A percentile compares a stretch with the other conserved stretches of the same genome.
These are phyloP conservation scores for Hoplostethus mediterraneus DNA, from an alignment of 2,797 vertebrate species.

Conservation along the genomic window DNA sequence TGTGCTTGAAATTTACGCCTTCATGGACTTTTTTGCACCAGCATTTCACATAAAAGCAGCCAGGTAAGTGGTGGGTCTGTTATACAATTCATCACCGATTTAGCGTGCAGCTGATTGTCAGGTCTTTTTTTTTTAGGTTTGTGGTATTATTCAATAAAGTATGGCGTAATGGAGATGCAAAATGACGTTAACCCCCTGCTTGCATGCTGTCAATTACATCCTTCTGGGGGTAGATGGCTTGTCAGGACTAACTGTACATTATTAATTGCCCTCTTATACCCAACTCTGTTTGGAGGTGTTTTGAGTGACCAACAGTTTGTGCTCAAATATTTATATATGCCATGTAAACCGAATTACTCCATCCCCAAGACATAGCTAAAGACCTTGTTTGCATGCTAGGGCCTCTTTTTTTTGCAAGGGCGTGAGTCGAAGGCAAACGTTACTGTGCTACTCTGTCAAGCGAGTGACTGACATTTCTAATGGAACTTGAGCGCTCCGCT, in stretches of 20 bases:
- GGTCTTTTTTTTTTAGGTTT: slow-evolving; percentile 31
- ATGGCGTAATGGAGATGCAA: slow-evolving; percentile 70
- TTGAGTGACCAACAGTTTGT: slow-evolving; percentile 68
- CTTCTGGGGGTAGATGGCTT: slow-evolving; percentile 58
- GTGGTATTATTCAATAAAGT: slow-evolving; percentile 72
- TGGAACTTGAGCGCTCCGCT: slow-evolving; percentile 66
- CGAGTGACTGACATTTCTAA: slow-evolving; percentile 77
- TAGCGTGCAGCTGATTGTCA: slow-evolving; percentile 55
- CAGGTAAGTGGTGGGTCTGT: slow-evolving; percentile 32
- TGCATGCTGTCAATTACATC: slow-evolving; percentile 77
- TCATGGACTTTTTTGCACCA: background rate
- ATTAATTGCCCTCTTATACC: slow-evolving; percentile 78
- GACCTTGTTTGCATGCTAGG: slow-evolving; percentile 79
- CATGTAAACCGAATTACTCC: slow-evolving; percentile 81
- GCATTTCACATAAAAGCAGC: slow-evolving; percentile 34
- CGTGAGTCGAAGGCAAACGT: slow-evolving; percentile 68
- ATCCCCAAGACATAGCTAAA: slow-evolving; percentile 79
- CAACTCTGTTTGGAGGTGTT: slow-evolving; percentile 63
- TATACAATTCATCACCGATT: slow-evolving; percentile 2
- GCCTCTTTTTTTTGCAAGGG: slow-evolving; percentile 60
- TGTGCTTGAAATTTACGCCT: too few relatives aligned
- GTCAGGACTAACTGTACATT: slow-evolving; percentile 79
- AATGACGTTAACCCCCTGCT: slow-evolving; percentile 65
- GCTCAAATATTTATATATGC: slow-evolving; percentile 84
- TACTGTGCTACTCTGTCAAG: slow-evolving; percentile 66